phyloP scores from a whole-genome alignment of 1,140 invertebrate genomes.

The Alviniconcha marisindica region DNA sequence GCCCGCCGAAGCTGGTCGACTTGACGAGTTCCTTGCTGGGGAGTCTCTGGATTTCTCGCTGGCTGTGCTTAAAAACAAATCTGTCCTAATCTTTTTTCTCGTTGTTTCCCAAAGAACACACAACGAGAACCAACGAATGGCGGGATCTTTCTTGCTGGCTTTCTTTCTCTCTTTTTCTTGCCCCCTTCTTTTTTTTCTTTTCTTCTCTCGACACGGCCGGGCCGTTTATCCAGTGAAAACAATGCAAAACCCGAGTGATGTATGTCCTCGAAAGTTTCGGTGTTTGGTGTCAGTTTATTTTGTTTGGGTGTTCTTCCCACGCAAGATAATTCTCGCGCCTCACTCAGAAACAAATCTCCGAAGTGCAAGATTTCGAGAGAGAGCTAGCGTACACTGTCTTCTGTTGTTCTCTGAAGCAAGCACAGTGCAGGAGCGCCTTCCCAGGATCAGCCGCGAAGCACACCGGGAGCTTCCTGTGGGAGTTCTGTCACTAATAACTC shows the following conservation, averaged over 20 bases:
- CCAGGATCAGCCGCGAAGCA: neutral
- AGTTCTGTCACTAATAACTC: neutral
- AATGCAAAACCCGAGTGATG: neutral
- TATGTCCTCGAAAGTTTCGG: neutral
- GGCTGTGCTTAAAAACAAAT: neutral
- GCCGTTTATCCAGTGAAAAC: neutral
- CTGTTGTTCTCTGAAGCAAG: neutral
- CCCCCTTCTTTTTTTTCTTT: too few relatives aligned
- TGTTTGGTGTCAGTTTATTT: slow-evolving; percentile 24
- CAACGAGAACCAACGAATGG: neutral
- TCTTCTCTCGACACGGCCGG: too few relatives aligned
- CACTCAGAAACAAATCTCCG: neutral
- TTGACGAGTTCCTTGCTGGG: neutral
- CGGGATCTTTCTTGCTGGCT: neutral
- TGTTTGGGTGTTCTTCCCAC: neutral
- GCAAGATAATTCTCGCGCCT: too few relatives aligned
- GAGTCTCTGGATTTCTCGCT: neutral
- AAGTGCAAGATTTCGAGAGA: neutral
- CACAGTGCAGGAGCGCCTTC: neutral
- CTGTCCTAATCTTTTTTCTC: neutral
- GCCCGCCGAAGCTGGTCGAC: neutral
- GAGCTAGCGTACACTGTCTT: neutral
- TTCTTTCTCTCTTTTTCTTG: too few relatives aligned
- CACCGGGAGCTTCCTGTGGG: neutral
- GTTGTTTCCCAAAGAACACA: neutral